Evolutionary conservation across 2,888 invertebrate species (phyloP).

Genomic region (Agonopterix alstromeriana): DNA sequence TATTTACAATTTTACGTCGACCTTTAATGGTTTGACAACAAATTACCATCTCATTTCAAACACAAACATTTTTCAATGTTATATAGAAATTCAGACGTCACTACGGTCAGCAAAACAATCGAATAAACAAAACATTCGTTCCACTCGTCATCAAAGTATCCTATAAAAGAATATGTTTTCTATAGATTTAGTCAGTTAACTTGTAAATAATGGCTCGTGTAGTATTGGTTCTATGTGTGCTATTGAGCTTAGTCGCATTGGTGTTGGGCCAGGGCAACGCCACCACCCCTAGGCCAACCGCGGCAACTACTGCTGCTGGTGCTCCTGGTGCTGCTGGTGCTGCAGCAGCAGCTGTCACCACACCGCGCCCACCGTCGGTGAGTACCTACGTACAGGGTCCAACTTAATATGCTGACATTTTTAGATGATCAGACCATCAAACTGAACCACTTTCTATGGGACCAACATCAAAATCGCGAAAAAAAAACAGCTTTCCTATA

Average conservation of each 20-base stretch:
- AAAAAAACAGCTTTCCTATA: too few species aligned
- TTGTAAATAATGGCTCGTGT: constrained; percentile 18
- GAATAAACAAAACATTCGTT: constrained; percentile 2
- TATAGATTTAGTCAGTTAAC: constrained; percentile 9
- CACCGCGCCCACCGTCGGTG: too few species aligned
- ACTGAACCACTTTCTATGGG: too few species aligned
- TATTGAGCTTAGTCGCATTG: constrained; percentile 21
- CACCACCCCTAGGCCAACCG: background rate
- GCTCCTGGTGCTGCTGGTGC: background rate
- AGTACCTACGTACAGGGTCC: too few species aligned
- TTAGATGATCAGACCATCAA: too few species aligned
- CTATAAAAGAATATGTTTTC: constrained; percentile 20
- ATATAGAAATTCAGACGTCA: background rate
- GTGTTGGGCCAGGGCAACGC: constrained; percentile 21
- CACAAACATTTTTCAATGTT: background rate
- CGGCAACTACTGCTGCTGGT: background rate
- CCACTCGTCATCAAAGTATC: constrained; percentile 7
- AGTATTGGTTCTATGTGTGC: constrained; percentile 21
- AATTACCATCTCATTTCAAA: background rate
- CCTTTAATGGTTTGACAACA: background rate
- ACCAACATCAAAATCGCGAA: too few species aligned
- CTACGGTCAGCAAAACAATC: background rate
- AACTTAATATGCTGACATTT: too few species aligned
- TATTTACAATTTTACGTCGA: background rate
- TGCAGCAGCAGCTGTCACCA: constrained; percentile 4